These are phyloP conservation scores for Drosophila micromelanica DNA, from an alignment of 1,140 invertebrate species.

Conservation along the genomic window DNA sequence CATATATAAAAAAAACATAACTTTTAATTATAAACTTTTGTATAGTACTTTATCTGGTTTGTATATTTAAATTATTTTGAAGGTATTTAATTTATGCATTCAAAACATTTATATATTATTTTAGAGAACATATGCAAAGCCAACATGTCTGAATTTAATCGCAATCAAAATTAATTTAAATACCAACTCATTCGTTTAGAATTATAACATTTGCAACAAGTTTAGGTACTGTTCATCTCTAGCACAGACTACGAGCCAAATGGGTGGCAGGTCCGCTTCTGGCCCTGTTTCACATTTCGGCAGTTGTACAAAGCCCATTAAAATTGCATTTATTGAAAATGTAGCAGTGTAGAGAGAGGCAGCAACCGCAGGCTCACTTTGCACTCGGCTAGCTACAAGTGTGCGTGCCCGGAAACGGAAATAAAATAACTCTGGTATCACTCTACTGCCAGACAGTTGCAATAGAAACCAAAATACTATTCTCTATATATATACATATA, in stretches of 20 bases:
- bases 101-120: neutral
- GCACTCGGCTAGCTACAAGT: constrained; percentile 56
- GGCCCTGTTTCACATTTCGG: constrained; percentile 22
- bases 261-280: neutral
- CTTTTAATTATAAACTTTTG: neutral
- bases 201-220: constrained; percentile 9
- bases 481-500: constrained; percentile 11
- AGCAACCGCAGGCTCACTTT: constrained; percentile 69
- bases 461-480: constrained; percentile 48
- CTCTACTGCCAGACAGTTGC: constrained; percentile 53
- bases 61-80: neutral
- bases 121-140: neutral
- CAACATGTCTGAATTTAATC: too few relatives aligned
- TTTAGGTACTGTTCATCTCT: constrained; percentile 24
- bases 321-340: constrained; percentile 80
- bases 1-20: too few relatives aligned
- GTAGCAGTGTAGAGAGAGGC: constrained; percentile 69
- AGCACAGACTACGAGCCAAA: neutral
- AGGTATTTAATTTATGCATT: neutral
- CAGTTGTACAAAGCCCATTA: constrained; percentile 62
- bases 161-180: neutral
- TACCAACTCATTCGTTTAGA: neutral
- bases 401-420: constrained; percentile 75
- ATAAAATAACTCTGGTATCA: constrained; percentile 73
- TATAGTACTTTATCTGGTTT: neutral